Evolutionary conservation across 2,113 vertebrate genomes (phyloP).

Genomic region (Gavialis gangeticus): DNA sequence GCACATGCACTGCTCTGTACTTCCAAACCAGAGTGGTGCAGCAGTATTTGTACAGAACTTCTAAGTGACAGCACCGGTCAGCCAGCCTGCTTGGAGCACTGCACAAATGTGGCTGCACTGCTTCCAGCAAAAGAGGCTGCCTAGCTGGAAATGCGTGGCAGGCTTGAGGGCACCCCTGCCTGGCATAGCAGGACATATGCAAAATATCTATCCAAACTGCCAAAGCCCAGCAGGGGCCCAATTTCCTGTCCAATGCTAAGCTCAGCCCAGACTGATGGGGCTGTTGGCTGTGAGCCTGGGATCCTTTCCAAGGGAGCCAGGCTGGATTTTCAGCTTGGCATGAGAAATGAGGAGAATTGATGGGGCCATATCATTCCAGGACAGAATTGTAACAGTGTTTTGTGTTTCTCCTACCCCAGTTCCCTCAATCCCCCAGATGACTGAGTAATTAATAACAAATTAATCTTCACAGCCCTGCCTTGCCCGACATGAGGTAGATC

Average conservation of each 20-base stretch:
- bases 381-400: not conserved
- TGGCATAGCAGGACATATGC: not conserved
- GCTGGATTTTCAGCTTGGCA: not conserved
- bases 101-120: too few relatives aligned
- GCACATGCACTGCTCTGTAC: too few relatives aligned
- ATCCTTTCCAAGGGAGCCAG: not conserved
- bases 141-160: too few relatives aligned
- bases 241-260: not conserved
- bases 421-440: not conserved
- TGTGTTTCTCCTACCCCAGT: not conserved
- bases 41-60: too few relatives aligned
- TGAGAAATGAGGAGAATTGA: not conserved
- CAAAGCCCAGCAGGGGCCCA: not conserved
- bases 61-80: too few relatives aligned
- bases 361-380: not conserved
- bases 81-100: too few relatives aligned
- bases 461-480: not conserved
- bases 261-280: not conserved
- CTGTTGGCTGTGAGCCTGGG: not conserved
- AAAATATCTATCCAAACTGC: not conserved
- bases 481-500: not conserved
- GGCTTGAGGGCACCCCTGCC: too few relatives aligned
- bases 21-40: too few relatives aligned
- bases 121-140: too few relatives aligned
- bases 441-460: not conserved